Evolutionary conservation across 92 coral and sea anemone species (phyloP), one percentile per base, ranked within the genome.

Genomic region (Galaxea fascicularis): DNA sequence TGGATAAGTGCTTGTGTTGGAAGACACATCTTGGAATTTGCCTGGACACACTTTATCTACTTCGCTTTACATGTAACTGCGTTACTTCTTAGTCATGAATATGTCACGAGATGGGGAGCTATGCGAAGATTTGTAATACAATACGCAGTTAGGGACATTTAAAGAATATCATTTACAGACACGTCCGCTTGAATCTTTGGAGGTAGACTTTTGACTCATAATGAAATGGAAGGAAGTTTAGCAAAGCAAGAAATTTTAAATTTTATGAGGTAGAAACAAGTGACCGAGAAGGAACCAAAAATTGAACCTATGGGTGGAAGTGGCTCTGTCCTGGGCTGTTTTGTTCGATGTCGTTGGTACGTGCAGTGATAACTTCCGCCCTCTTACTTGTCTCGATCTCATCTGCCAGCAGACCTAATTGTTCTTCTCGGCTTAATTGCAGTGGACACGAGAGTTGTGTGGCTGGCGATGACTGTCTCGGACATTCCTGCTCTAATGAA

Each of bases 31-130:
- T 35, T n/a, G n/a, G n/a, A n/a, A n/a, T 46, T 13, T 13, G 51
- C 51, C 0, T 0, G 12, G 12, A 5, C 0, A 13, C 51, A 46
- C 41, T 35, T 6, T 35, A 35, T 35, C 41, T 35, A 35, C 2
- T 35, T 35, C 41, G 41, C 41, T 35, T 2, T 35, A 35, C n/a
- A n/a, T n/a, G n/a, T n/a, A n/a, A n/a, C 26, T 26, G 41, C 68
- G 68, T 66, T 31, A 29, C 45, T 4, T 66, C 62, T 29, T 22
- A 45, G 20, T 46, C 14, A 10, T 21, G 11, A 15, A 0, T n/a
- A 21, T 10, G 58, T 71, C 58, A 71, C 58, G 76, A 46, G 76
- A 46, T 71, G 58, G 58, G 53, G 27, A 70, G 41, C 49, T 10
- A 26, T 12, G 25, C 26, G n/a, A n/a, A n/a, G 11, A 17, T 26